Conservation (phyloP, 1,140 invertebrate genomes). For the Aphaenogaster ashmeadi region DNA sequence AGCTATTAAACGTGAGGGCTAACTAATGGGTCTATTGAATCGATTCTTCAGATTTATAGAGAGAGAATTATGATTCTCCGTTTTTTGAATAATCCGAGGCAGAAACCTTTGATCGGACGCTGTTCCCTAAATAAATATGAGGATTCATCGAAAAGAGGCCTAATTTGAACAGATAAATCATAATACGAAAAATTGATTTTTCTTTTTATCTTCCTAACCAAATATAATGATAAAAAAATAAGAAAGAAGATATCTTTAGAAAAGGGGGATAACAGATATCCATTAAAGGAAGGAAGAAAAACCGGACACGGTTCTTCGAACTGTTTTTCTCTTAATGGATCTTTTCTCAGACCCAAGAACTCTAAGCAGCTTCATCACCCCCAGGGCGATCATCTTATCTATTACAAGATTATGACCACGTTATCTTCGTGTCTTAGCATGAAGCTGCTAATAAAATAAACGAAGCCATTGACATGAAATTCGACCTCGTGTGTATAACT, state of each 20-base stretch:
- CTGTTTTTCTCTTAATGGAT: constrained; percentile 13
- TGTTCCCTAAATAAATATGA: not conserved
- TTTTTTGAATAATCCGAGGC: not conserved
- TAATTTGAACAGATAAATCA: not conserved
- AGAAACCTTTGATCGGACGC: not conserved
- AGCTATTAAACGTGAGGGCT: not conserved
- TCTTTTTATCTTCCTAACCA: not conserved
- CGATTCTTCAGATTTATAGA: not conserved
- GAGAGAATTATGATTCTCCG: not conserved
- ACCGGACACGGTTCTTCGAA: not conserved
- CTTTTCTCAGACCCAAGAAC: constrained; percentile 3
- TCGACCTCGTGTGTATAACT: not conserved
- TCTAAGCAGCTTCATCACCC: constrained; percentile 8
- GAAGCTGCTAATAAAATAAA: not conserved
- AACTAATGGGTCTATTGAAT: not conserved
- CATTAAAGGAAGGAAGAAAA: not conserved
- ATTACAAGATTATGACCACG: not conserved
- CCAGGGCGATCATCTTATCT: not conserved
- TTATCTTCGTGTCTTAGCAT: not conserved
- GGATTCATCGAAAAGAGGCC: not conserved
- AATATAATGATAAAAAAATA: not conserved
- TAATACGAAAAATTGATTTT: not conserved
- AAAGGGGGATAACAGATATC: not conserved
- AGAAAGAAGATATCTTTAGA: not conserved
- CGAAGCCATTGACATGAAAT: not conserved